Evolutionary conservation across 2,888 invertebrate genomes (phyloP).

Genomic region (Globia sparganii): DNA sequence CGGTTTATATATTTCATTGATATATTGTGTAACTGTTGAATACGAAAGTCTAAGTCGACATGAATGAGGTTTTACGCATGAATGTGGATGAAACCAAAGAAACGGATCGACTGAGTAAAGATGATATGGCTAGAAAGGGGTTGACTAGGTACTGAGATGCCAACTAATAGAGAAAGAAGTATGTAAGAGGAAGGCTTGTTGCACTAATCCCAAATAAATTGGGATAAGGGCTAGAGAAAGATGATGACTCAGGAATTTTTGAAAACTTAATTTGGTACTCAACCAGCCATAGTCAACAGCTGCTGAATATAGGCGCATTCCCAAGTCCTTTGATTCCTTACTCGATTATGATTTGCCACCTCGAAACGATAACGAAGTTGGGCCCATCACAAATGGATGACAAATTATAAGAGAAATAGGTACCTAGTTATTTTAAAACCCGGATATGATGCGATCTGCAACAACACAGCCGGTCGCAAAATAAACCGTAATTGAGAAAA

Average conservation of each 20-base stretch:
- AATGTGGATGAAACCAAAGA: neutral
- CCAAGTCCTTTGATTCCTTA: neutral
- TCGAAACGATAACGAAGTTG: neutral
- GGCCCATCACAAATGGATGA: too few relatives aligned
- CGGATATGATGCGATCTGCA: conserved; percentile 32
- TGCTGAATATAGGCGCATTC: neutral
- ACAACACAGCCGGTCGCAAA: conserved; percentile 21
- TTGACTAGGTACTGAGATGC: neutral
- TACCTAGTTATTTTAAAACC: conserved; percentile 25
- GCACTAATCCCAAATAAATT: neutral
- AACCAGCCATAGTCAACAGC: too few relatives aligned
- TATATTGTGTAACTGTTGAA: conserved; percentile 31
- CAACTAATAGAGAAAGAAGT: neutral
- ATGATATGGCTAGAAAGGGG: neutral
- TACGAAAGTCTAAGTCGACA: neutral
- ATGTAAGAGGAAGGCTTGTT: neutral
- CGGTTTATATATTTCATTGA: conserved; percentile 21
- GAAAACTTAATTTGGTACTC: neutral
- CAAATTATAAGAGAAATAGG: neutral
- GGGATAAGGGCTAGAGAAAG: neutral
- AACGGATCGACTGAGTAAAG: neutral
- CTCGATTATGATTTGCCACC: neutral
- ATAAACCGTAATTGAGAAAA: conserved; percentile 13
- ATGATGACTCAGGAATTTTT: neutral
- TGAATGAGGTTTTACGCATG: neutral